These are phyloP conservation scores for Chalcis sispes DNA, from an alignment of 2,888 invertebrate species.

Conservation along the genomic window DNA sequence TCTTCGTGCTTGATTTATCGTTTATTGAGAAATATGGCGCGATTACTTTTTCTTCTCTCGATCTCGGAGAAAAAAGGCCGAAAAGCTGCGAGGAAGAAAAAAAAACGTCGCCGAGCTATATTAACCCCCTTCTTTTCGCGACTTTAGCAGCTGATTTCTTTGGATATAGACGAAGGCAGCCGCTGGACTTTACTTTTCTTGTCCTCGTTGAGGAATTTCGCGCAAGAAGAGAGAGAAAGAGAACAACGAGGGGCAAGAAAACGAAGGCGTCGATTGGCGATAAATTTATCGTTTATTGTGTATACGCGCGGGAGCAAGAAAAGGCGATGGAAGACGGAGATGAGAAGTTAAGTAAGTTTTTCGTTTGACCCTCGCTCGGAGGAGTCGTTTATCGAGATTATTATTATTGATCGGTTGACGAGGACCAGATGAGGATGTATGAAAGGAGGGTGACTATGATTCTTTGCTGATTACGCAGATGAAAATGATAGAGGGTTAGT, in stretches of 20 bases:
- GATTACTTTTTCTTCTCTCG: constrained; percentile 56
- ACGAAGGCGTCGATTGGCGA: constrained; percentile 50
- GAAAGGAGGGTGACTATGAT: not conserved
- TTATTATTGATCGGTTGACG: constrained; percentile 47
- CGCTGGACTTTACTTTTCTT: not conserved
- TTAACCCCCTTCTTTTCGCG: constrained; percentile 71
- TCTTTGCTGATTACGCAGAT: constrained; percentile 13
- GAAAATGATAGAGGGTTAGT: not conserved
- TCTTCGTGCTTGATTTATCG: constrained; percentile 72
- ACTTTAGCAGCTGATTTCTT: no score
- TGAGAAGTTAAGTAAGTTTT: not conserved
- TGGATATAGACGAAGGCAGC: not conserved
- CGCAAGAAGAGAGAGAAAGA: no score
- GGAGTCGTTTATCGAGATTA: constrained; percentile 46
- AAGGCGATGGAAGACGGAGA: not conserved
- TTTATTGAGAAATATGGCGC: constrained; percentile 76
- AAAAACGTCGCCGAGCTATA: constrained; percentile 65
- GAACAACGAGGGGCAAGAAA: no score
- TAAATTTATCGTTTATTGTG: constrained; percentile 51
- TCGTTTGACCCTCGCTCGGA: not conserved
- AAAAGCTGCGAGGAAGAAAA: no score
- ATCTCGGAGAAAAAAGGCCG: constrained; percentile 49
- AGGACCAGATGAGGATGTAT: not conserved
- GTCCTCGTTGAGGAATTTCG: no score
- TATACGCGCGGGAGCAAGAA: not conserved